Evolutionary conservation across 2,888 invertebrate genomes (phyloP).

Genomic region (Acanthosoma haemorrhoidale): DNA sequence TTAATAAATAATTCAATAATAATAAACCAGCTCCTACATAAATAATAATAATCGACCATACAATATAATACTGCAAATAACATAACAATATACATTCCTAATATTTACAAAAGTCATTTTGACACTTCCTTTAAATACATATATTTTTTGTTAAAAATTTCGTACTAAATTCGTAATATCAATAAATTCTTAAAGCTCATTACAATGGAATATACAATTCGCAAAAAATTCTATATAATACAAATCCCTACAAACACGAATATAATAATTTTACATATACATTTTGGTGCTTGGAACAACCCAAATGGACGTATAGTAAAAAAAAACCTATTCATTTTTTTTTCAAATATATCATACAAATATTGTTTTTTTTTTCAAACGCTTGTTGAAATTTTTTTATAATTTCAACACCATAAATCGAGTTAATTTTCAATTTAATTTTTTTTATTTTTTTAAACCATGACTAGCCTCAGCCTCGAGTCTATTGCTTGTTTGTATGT

Average conservation of each 20-base stretch:
- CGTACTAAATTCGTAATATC: constrained; percentile 38
- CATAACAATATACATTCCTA: constrained; percentile 36
- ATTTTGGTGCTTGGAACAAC: constrained; percentile 40
- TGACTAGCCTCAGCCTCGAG: constrained; percentile 38
- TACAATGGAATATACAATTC: constrained; percentile 38
- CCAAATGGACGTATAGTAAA: constrained; percentile 39
- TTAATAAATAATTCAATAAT: constrained; percentile 18
- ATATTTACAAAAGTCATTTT: constrained; percentile 36
- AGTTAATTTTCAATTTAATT: constrained; percentile 17
- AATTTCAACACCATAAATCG: constrained; percentile 27
- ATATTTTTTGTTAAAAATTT: constrained; percentile 33
- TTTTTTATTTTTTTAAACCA: constrained; percentile 23
- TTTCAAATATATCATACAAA: constrained; percentile 25
- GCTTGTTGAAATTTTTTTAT: constrained; percentile 14
- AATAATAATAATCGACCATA: constrained; percentile 27
- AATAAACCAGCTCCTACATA: constrained; percentile 7
- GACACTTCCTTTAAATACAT: constrained; percentile 33
- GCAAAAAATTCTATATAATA: constrained; percentile 36
- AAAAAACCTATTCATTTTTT: constrained; percentile 27
- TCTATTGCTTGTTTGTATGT: constrained; percentile 35
- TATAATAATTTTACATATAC: constrained; percentile 34
- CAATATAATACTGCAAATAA: constrained; percentile 34
- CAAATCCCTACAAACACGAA: constrained; percentile 38
- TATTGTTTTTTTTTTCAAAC: constrained; percentile 17
- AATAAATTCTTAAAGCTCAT: constrained; percentile 39